phyloP scores from a whole-genome alignment of 2,888 invertebrate species.

The Anarsia innoxiella region DNA sequence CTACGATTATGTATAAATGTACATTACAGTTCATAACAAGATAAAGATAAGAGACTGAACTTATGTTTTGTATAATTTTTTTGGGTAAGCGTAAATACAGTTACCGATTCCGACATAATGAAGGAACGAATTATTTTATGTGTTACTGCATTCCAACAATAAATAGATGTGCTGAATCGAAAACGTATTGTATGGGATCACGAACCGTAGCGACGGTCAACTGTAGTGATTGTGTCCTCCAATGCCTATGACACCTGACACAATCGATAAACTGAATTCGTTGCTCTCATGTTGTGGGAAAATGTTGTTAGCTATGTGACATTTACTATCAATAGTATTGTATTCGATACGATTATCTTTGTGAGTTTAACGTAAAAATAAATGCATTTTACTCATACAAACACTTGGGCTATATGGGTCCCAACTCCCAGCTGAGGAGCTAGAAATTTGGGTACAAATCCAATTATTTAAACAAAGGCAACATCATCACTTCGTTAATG shows the following conservation, averaged over 20 bases:
- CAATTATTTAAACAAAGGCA: slow-evolving; percentile 6
- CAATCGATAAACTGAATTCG: slow-evolving; percentile 48
- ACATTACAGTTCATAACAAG: too few relatives aligned
- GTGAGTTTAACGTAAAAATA: too few relatives aligned
- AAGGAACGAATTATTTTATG: too few relatives aligned
- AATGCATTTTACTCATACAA: too few relatives aligned
- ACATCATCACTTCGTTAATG: not conserved
- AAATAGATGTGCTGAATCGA: slow-evolving; percentile 18
- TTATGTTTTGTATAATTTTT: too few relatives aligned
- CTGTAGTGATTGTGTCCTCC: slow-evolving; percentile 31
- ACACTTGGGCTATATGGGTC: too few relatives aligned
- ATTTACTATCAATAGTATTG: slow-evolving; percentile 9
- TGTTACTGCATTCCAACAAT: too few relatives aligned
- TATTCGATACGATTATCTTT: slow-evolving; percentile 1
- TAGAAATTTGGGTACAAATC: not conserved
- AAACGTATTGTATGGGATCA: slow-evolving; percentile 41
- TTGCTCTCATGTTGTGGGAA: slow-evolving; percentile 26
- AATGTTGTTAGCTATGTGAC: slow-evolving; percentile 11
- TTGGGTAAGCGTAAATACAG: too few relatives aligned
- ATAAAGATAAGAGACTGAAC: too few relatives aligned
- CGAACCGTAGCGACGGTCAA: slow-evolving; percentile 38
- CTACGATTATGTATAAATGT: too few relatives aligned
- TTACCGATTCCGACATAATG: too few relatives aligned
- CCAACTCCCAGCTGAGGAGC: too few relatives aligned
- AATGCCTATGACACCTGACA: slow-evolving; percentile 43